Conservation (phyloP, 2,888 invertebrate species). For the Oconnorella tubifera region DNA sequence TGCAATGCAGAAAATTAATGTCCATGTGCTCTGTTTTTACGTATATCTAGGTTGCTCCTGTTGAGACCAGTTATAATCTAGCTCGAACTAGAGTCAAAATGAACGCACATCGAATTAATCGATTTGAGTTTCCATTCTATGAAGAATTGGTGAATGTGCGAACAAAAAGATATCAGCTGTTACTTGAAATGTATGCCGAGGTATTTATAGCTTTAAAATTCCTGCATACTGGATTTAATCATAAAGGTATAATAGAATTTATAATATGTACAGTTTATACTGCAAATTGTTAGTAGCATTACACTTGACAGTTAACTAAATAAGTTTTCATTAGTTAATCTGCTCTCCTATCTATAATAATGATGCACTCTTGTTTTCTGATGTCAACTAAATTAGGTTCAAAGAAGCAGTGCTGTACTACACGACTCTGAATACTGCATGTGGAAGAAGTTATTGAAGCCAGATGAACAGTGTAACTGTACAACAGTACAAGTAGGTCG, state of each 20-base stretch:
- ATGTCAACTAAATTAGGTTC: too few species aligned
- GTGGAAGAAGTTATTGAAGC: slow-evolving; percentile 36
- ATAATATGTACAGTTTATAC: too few species aligned
- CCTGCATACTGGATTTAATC: too few species aligned
- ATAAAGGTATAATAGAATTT: too few species aligned
- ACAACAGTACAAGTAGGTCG: slow-evolving; percentile 27
- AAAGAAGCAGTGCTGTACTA: slow-evolving; percentile 30
- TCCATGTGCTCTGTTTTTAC: too few species aligned
- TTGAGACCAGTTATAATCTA: slow-evolving; percentile 46
- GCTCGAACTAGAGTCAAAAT: slow-evolving; percentile 45
- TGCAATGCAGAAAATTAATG: too few species aligned
- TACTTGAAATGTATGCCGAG: slow-evolving; percentile 38
- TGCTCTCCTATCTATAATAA: too few species aligned
- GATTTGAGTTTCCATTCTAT: slow-evolving; percentile 49
- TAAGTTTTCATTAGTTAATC: too few species aligned
- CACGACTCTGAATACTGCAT: slow-evolving; percentile 38
- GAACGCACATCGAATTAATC: slow-evolving; percentile 51
- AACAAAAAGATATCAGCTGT: slow-evolving; percentile 42
- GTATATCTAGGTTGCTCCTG: slow-evolving; percentile 48
- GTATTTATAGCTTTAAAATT: too few species aligned
- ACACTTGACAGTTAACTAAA: too few species aligned
- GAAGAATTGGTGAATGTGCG: slow-evolving; percentile 48
- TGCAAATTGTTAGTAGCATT: too few species aligned
- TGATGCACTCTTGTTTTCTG: too few species aligned
- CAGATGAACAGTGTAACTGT: slow-evolving; percentile 33